Evolutionary conservation across 2,113 vertebrate species (phyloP).

Genomic region (Uria aalge): DNA sequence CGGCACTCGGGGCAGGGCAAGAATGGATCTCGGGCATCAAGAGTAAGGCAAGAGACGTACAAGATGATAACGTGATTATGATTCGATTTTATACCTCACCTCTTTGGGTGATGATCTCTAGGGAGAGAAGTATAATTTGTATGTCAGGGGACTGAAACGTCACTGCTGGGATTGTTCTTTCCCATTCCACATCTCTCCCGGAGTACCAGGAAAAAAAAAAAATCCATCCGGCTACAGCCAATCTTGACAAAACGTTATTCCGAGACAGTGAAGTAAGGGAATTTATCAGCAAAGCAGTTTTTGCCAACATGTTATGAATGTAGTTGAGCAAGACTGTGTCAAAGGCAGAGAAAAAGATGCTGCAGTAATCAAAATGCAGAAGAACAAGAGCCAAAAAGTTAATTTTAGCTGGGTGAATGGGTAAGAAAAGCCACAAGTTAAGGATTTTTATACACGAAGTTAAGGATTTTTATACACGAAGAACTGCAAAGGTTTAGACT

Average conservation of each 20-base stretch:
- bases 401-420: not conserved
- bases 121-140: not conserved
- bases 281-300: not conserved
- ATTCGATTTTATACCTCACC: not conserved
- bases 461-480: not conserved
- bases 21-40: not conserved
- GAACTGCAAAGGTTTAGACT: not conserved
- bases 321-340: constrained; percentile 45
- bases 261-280: not conserved
- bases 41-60: not conserved
- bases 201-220: not conserved
- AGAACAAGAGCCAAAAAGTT: not conserved
- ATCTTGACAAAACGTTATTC: not conserved
- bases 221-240: not conserved
- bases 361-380: constrained; percentile 8
- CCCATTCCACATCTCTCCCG: not conserved
- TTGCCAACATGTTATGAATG: not conserved
- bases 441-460: not conserved
- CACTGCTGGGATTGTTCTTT: not conserved
- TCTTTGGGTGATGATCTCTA: not conserved
- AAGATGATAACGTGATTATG: not conserved
- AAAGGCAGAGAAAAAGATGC: constrained; percentile 34
- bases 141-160: not conserved
- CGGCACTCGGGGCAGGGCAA: not conserved
- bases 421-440: not conserved